Evolutionary conservation across 2,888 invertebrate genomes (phyloP).

Genomic region (Hirudinaria manillensis): DNA sequence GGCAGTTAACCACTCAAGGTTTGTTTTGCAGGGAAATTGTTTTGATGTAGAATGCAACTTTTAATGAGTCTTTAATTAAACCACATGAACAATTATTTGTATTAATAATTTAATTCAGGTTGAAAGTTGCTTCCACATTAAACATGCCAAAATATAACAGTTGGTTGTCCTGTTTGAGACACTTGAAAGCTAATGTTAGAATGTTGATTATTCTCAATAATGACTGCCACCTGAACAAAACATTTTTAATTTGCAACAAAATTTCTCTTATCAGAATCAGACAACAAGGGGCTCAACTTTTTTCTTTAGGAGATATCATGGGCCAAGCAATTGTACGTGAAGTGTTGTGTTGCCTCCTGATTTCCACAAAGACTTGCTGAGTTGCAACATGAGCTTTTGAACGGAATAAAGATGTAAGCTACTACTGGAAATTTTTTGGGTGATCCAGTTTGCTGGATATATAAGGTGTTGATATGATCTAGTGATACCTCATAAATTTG

Average conservation of each 20-base stretch:
- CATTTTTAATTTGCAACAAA: too few relatives aligned
- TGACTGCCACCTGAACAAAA: too few relatives aligned
- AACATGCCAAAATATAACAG: neutral
- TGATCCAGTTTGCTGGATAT: neutral
- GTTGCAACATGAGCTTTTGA: too few relatives aligned
- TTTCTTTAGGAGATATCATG: slow-evolving; percentile 24
- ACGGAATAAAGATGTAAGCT: neutral
- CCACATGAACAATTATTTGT: neutral
- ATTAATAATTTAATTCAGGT: neutral
- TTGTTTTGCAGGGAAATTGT: neutral
- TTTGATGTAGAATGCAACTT: neutral
- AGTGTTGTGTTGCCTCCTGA: slow-evolving; percentile 18
- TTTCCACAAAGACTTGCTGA: neutral
- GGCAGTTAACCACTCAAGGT: slow-evolving; percentile 73
- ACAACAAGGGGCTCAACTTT: slow-evolving; percentile 25
- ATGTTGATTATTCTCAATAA: neutral
- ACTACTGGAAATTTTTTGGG: neutral
- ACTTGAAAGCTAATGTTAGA: neutral
- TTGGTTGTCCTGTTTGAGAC: slow-evolving; percentile 11
- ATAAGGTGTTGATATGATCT: neutral
- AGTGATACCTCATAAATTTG: neutral
- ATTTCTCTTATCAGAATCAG: slow-evolving; percentile 19
- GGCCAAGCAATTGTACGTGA: neutral
- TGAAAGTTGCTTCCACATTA: neutral
- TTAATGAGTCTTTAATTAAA: neutral